phyloP scores from a whole-genome alignment of 2,888 invertebrate genomes.

The Pheosia gnoma region DNA sequence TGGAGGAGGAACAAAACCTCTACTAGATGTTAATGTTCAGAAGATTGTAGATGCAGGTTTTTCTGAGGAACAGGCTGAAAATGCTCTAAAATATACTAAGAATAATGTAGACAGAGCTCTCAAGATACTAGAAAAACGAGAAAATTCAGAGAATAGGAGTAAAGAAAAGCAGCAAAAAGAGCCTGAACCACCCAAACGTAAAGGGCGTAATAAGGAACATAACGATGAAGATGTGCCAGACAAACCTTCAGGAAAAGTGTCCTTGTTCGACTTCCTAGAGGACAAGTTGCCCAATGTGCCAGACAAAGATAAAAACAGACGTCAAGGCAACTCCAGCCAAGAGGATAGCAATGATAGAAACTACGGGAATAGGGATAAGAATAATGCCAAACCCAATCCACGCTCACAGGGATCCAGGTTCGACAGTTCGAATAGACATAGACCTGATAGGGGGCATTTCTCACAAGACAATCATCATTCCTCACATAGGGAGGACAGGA shows the following conservation, averaged over 20 bases:
- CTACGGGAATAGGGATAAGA: slow-evolving; percentile 64
- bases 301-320: slow-evolving; percentile 69
- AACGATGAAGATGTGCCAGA: slow-evolving; percentile 84
- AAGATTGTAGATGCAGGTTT: slow-evolving; percentile 92
- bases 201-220: slow-evolving; percentile 74
- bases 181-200: slow-evolving; percentile 72
- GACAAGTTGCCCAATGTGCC: slow-evolving; percentile 88
- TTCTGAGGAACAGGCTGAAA: slow-evolving; percentile 89
- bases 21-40: slow-evolving; percentile 90
- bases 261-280: slow-evolving; percentile 92
- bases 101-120: slow-evolving; percentile 90
- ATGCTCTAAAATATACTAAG: slow-evolving; percentile 87
- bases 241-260: slow-evolving; percentile 92
- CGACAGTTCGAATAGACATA: slow-evolving; percentile 60
- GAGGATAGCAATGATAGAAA: slow-evolving; percentile 67
- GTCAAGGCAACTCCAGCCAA: slow-evolving; percentile 54
- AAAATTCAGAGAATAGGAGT: slow-evolving; percentile 73
- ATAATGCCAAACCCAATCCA: slow-evolving; percentile 60
- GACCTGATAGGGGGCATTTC: slow-evolving; percentile 66
- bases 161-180: slow-evolving; percentile 75
- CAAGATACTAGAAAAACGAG: slow-evolving; percentile 85
- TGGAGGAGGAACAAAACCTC: slow-evolving; percentile 86
- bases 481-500: slow-evolving; percentile 67
- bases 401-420: slow-evolving; percentile 65
- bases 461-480: slow-evolving; percentile 65